These are phyloP conservation scores for Phlogophora meticulosa DNA, from an alignment of 2,888 invertebrate genomes.

Conservation along the genomic window DNA sequence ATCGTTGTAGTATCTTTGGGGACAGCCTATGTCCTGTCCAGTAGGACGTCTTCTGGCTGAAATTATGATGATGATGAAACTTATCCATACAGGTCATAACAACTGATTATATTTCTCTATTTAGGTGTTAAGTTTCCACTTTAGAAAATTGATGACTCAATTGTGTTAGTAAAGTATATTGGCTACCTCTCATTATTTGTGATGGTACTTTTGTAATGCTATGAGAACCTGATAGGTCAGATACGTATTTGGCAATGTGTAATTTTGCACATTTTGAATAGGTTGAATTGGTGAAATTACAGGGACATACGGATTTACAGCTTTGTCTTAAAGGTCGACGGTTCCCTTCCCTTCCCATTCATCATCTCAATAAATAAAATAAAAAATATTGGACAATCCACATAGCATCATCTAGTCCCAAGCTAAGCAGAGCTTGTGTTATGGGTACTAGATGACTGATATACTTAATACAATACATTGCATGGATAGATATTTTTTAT, in stretches of 20 bases:
- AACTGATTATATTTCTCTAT: no score
- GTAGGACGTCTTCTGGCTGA: no score
- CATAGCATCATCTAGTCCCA: no score
- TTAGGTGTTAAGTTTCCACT: constrained; percentile 7
- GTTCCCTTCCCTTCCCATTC: neutral
- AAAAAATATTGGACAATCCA: no score
- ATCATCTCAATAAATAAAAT: neutral
- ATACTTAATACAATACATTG: no score
- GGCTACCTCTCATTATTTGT: constrained; percentile 36
- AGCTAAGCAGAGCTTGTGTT: no score
- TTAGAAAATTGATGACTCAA: constrained; percentile 29
- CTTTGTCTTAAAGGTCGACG: constrained; percentile 14
- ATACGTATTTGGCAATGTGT: constrained; percentile 37
- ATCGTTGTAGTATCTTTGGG: no score
- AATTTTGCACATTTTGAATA: constrained; percentile 39
- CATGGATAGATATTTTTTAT: no score
- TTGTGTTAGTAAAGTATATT: constrained; percentile 36
- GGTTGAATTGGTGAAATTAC: constrained; percentile 27
- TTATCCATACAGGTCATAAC: no score
- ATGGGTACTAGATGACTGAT: no score
- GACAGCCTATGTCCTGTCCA: no score
- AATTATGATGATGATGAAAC: no score
- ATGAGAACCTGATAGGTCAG: constrained; percentile 52
- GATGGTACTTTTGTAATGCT: constrained; percentile 25
- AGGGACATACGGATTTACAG: constrained; percentile 24